Evolutionary conservation across 1,140 invertebrate genomes (phyloP).

Genomic region (Orius insidiosus): DNA sequence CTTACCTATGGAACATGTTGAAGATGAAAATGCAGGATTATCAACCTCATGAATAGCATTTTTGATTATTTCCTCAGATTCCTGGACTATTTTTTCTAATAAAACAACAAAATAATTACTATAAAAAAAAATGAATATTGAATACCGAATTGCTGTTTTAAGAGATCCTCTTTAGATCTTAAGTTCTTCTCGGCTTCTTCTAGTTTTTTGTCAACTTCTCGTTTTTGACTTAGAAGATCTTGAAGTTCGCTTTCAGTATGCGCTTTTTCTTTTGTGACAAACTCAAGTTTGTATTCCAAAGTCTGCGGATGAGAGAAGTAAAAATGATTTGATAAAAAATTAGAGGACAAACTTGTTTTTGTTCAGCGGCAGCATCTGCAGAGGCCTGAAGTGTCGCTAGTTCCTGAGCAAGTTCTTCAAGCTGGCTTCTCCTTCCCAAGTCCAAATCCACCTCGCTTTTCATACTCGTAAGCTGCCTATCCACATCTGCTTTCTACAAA

Average conservation of each 20-base stretch:
- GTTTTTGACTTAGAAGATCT: constrained; percentile 43
- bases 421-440: constrained; percentile 25
- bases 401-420: constrained; percentile 26
- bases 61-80: constrained; percentile 39
- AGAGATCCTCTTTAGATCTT: background rate
- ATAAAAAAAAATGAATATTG: constrained; percentile 5
- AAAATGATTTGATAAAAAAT: background rate
- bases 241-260: constrained; percentile 45
- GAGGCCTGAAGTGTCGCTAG: constrained; percentile 23
- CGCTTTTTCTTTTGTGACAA: constrained; percentile 36
- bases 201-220: constrained; percentile 38
- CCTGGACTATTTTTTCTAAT: constrained; percentile 36
- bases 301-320: constrained; percentile 21
- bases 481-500: constrained; percentile 66
- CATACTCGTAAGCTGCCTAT: constrained; percentile 42
- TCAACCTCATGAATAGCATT: constrained; percentile 45
- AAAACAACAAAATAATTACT: constrained; percentile 20
- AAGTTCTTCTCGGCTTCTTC: constrained; percentile 16
- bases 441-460: constrained; percentile 25
- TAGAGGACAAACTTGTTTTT: constrained; percentile 28
- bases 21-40: constrained; percentile 46
- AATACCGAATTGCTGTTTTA: background rate
- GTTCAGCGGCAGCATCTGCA: constrained; percentile 29
- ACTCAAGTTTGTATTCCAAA: constrained; percentile 29
- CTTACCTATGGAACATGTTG: constrained; percentile 46